phyloP scores from a whole-genome alignment of 1,140 invertebrate species.

The Sminthurides bifidus region DNA sequence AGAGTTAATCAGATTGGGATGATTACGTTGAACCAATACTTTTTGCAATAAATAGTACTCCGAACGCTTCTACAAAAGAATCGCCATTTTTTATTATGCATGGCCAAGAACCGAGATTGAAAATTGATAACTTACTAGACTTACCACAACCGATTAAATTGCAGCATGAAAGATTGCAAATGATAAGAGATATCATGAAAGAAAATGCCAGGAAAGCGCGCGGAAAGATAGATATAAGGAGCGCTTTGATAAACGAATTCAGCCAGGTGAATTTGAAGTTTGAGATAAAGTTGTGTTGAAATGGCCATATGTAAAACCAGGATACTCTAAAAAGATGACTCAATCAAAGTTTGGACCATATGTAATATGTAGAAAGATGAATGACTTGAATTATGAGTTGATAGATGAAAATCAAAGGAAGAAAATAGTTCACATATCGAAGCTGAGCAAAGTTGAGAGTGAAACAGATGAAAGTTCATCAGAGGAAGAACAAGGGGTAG shows the following conservation, averaged over 20 bases:
- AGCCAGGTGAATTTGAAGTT: neutral
- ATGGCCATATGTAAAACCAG: neutral
- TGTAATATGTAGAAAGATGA: neutral
- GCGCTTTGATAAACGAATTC: neutral
- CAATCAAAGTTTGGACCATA: neutral
- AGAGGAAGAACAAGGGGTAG: no score
- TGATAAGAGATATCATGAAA: neutral
- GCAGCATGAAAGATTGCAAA: neutral
- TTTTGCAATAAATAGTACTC: constrained; percentile 8
- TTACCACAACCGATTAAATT: neutral
- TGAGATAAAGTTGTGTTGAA: constrained; percentile 1
- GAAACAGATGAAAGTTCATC: no score
- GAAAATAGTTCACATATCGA: neutral
- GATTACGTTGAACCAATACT: neutral
- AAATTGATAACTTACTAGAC: constrained; percentile 9
- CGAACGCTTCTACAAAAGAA: neutral
- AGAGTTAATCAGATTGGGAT: constrained; percentile 4
- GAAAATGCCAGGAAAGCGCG: neutral
- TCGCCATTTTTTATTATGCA: neutral
- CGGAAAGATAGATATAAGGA: neutral
- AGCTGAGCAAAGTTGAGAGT: neutral
- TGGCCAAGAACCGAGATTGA: neutral
- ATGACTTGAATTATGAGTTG: neutral
- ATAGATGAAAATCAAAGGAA: neutral
- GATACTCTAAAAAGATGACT: neutral